Percentiles rank a stretch among this genome's conserved stretches.
These are phyloP conservation scores for Cygnus olor DNA, from an alignment of 2,797 vertebrate genomes.

Conservation along the genomic window DNA sequence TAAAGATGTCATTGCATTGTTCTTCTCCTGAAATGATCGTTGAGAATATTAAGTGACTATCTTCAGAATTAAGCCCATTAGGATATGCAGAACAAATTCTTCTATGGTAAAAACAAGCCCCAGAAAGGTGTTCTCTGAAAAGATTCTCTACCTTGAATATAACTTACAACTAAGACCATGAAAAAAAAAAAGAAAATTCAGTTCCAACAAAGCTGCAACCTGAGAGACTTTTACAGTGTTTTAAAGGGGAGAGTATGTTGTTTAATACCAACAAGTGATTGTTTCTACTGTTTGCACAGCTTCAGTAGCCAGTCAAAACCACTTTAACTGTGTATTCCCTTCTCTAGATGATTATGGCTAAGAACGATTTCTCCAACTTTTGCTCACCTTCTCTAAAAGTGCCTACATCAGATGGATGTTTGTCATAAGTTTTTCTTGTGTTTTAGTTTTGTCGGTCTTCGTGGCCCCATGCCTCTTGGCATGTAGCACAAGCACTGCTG, in stretches of 20 bases:
- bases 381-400: background rate
- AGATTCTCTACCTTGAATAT: background rate
- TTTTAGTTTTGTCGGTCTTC: slow-evolving; percentile 22
- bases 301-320: background rate
- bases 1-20: background rate
- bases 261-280: background rate
- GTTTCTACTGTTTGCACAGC: background rate
- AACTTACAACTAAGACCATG: background rate
- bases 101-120: background rate
- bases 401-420: background rate
- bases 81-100: background rate
- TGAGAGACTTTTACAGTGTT: background rate
- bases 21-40: background rate
- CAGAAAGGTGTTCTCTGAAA: background rate
- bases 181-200: background rate
- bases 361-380: slow-evolving; percentile 27
- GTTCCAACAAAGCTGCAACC: background rate
- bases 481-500: slow-evolving; percentile 47
- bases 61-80: background rate
- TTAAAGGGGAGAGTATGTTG: background rate
- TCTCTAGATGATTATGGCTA: slow-evolving; percentile 9
- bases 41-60: background rate
- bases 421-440: background rate
- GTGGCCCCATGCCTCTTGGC: slow-evolving; percentile 47
- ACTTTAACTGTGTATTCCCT: background rate